phyloP scores from a whole-genome alignment of 2,797 vertebrate genomes.

The Sarcoramphus papa region DNA sequence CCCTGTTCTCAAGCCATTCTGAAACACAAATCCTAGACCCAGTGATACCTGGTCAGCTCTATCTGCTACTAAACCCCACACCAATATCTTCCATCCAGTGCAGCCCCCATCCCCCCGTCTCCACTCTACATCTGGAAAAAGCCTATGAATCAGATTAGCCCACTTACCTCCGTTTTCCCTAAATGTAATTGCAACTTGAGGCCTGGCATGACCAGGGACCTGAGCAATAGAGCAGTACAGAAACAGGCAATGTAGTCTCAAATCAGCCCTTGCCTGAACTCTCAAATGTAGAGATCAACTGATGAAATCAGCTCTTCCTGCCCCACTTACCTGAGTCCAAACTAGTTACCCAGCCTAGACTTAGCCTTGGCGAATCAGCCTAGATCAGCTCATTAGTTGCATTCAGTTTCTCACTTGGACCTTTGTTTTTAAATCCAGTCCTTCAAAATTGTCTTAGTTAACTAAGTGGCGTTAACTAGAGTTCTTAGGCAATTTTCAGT shows the following conservation, averaged over 20 bases:
- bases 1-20: rapidly evolving
- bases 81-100: neutral
- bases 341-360: neutral
- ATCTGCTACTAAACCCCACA: neutral
- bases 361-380: neutral
- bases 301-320: neutral
- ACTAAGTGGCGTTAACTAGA: neutral
- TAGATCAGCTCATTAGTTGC: neutral
- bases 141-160: neutral
- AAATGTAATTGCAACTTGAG: neutral
- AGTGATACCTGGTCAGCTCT: neutral
- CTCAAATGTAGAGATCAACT: neutral
- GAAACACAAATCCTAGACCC: neutral
- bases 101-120: neutral
- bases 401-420: neutral
- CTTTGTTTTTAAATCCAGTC: neutral
- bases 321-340: neutral
- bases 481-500: neutral
- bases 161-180: neutral
- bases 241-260: neutral
- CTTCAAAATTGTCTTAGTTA: neutral
- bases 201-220: too few relatives aligned
- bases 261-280: neutral
- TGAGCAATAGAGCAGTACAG: neutral
- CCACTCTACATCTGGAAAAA: neutral